Base-by-base conservation (phyloP, 1,140 invertebrate genomes). In the Drosophila obscura region DNA sequence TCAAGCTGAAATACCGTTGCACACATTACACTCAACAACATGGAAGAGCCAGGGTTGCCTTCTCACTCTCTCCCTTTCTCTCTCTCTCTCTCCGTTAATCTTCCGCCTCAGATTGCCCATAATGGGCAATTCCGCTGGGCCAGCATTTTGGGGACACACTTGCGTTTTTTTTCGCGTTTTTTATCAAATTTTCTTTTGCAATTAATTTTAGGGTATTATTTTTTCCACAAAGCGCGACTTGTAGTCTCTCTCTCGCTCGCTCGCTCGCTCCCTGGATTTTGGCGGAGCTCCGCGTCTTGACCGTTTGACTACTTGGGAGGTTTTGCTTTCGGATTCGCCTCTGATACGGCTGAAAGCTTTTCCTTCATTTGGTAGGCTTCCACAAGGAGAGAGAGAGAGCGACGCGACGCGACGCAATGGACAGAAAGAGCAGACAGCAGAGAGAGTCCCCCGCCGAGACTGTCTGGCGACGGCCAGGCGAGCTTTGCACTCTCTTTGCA, bases 231-330 rank as follows among this genome's bases (percentile, higher is more conserved):
- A 69, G 44, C 66, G 64, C 66, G 66, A 69, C 43, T 63, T 77
- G 49, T 79, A 83, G 79, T 72, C 73, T 84, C 71, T 80, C 57
- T 52, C 73, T 78, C 19, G 19, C 57, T 31, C 56, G 73, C 77
- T 85, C 75, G 83, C 59, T 57, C 60, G 50, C 48, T 58, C 46
- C 49, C 48, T 55, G 66, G 39, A 69, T 69, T 43, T 53, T 68
- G 52, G 82, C 82, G 82, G 82, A 85, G 82, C 84, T 78, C 63
- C 65, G 62, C 81, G 88, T 91, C 88, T 88, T 81, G 73, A 89
- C 89, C 78, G 78, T 85, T 76, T 83, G 88, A 91, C 89, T 90
- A 78, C 80, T 85, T 80, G 57, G 72, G 41, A 44, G 78, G 67
- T 73, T 63, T 80, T 68, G 73, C 83, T 52, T 44, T 78, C 50